Evolutionary conservation across 2,797 vertebrate species (phyloP), one percentile per base, ranked within the genome.

Genomic region (Pangasius macronema): DNA sequence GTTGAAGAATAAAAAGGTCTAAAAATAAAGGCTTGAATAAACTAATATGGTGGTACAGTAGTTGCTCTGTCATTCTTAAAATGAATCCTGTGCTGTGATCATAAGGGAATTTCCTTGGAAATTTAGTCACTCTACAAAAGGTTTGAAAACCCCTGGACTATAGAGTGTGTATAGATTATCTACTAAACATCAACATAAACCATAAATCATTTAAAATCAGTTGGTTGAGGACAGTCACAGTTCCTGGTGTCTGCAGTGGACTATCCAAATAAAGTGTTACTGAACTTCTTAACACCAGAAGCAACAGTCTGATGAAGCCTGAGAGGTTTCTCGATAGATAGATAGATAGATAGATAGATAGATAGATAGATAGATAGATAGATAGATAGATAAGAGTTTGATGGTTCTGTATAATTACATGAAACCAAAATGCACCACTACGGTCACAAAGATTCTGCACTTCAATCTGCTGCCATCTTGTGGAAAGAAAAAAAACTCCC

Each of bases 391-490:
- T 53, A 30, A n/a, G 16, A 53, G 51, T 36, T 22, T 5, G 18
- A 57, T 7, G 10, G 73, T 2, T 27, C 59, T 61, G 59, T 61
- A 11, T 22, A 14, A 13, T 53, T 16, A 59, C 59, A 51, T 14
- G 36, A 39, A 88, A 24, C 68, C 68, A 72, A 22, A 2, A 80
- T 24, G 5, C 22, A 53, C 30, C 53, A 75, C 65, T 82, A 16
- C 24, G 0, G 9, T 27, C 59, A 57, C 1, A 59, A 59, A 33
- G 33, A 46, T 76, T 57, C 36, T 55, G n/a, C 51, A 39, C 61
- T 75, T 77, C 82, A 22, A 46, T 72, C 70, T 87, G 75, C 55
- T 82, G 77, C 88, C 84, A 87, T 89, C 89, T 87, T 86, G 85
- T 81, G 89, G 59, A 55, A 59, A 80, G 49, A 59, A 67, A 61